Percentiles rank a stretch among this genome's conserved stretches.
Evolutionary conservation across 2,797 vertebrate species (phyloP).

Genomic region (Tachyglossus aculeatus): DNA sequence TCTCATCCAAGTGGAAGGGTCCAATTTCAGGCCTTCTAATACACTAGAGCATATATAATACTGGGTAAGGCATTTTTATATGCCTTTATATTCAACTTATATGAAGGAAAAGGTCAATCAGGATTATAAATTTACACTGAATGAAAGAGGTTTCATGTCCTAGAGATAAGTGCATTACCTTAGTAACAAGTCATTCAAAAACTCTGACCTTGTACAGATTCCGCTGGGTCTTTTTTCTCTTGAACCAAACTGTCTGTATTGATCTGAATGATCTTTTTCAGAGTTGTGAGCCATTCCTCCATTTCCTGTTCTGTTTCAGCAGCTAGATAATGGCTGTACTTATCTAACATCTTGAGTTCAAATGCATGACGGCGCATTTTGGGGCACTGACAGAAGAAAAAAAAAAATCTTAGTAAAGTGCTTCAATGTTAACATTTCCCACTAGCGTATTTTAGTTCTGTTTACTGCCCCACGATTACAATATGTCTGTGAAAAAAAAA

Average conservation of each 20-base stretch:
- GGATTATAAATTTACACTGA: neutral
- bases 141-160: conserved; percentile 13
- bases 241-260: conserved; percentile 80
- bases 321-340: conserved; percentile 94
- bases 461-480: neutral
- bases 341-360: conserved; percentile 95
- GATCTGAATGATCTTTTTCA: conserved; percentile 92
- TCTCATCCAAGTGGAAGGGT: conserved; percentile 36
- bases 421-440: conserved; percentile 9
- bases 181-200: conserved; percentile 16
- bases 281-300: conserved; percentile 93
- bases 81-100: conserved; percentile 22
- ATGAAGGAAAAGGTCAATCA: conserved; percentile 31
- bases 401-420: neutral
- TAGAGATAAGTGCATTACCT: conserved; percentile 4
- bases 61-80: neutral
- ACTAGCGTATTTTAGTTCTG: conserved; percentile 15
- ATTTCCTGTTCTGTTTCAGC: conserved; percentile 95
- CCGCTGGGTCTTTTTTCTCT: conserved; percentile 87
- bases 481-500: conserved; percentile 14
- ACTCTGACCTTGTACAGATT: conserved; percentile 76
- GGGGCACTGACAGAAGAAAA: conserved; percentile 80
- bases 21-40: conserved; percentile 35
- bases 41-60: conserved; percentile 14
- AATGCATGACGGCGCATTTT: conserved; percentile 94